These are phyloP conservation scores for Varanus komodoensis DNA, from an alignment of 2,113 vertebrate genomes.

Conservation along the genomic window DNA sequence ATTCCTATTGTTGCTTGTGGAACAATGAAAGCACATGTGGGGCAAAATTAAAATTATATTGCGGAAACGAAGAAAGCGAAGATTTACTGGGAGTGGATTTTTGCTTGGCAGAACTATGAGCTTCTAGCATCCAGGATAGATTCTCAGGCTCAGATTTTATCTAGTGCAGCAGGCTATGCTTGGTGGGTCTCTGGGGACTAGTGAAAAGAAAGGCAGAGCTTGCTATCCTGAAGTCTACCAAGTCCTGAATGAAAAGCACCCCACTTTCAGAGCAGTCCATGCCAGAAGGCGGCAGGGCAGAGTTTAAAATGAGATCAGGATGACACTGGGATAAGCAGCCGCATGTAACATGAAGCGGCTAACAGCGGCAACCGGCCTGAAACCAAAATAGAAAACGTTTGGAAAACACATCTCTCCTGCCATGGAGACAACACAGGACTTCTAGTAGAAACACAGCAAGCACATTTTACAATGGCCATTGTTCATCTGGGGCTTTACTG, in stretches of 20 bases:
- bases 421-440: background rate
- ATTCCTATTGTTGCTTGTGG: no score
- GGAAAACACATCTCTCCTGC: background rate
- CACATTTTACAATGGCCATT: no score
- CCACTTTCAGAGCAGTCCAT: no score
- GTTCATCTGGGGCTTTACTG: background rate
- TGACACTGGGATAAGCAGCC: background rate
- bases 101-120: background rate
- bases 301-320: background rate
- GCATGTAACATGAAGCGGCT: background rate
- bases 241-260: background rate
- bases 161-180: background rate
- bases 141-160: background rate
- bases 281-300: slow-evolving; percentile 8
- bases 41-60: no score
- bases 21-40: no score
- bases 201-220: background rate
- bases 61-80: no score
- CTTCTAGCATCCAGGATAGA: background rate
- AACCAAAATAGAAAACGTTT: background rate
- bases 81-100: no score
- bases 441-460: background rate
- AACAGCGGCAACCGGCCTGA: rapidly evolving
- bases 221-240: background rate
- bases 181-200: background rate